Conservation (phyloP, 92 coral and sea anemone species). For the Zoanthus gigantus region DNA sequence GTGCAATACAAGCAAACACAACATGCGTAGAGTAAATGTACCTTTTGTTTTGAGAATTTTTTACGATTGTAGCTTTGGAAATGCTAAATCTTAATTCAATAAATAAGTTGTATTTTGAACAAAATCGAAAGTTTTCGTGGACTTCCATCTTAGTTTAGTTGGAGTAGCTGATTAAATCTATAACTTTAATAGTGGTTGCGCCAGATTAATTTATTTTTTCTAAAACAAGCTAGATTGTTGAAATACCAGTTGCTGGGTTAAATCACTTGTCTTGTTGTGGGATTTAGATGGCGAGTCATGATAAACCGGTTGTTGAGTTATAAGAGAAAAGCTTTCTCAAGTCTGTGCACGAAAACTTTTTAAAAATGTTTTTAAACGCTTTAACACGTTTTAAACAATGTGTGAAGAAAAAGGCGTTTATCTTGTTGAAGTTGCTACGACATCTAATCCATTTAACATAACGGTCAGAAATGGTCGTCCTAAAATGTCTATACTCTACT, state of each 20-base stretch:
- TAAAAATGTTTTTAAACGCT: no score
- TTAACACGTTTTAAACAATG: neutral
- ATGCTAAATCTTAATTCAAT: no score
- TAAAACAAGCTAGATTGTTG: conserved; percentile 18
- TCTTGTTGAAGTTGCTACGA: neutral
- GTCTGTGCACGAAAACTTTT: conserved; percentile 7
- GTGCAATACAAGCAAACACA: neutral
- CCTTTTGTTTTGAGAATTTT: neutral
- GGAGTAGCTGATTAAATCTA: conserved; percentile 4
- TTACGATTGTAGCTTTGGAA: neutral
- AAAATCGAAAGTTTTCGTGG: no score
- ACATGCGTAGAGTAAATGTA: neutral
- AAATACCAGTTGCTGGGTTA: conserved; percentile 25
- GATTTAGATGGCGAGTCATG: conserved; percentile 43
- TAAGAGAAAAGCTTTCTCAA: conserved; percentile 7
- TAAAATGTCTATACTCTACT: no score
- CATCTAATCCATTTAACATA: neutral
- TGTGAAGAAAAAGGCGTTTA: neutral
- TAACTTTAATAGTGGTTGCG: neutral
- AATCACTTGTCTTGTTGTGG: conserved; percentile 38
- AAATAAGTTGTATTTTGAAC: no score
- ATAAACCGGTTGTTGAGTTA: conserved; percentile 13
- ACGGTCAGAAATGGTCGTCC: neutral
- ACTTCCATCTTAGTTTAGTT: neutral
- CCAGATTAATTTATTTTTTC: conserved; percentile 8